Base-by-base conservation (phyloP, 2,113 vertebrate species). In the Sphaerodactylus townsendi region DNA sequence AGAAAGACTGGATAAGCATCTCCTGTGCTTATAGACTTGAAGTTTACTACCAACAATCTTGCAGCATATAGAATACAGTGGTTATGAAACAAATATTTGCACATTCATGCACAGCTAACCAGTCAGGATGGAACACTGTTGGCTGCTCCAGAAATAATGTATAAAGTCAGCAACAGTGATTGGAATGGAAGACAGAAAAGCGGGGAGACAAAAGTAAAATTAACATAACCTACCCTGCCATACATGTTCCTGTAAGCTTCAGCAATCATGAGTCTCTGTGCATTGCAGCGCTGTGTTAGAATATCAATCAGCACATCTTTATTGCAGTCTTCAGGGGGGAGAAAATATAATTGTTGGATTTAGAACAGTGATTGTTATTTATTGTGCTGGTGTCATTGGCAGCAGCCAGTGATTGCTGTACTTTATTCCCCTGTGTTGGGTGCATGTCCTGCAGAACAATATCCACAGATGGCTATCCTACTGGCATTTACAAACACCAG, bases 231-330 rank as follows among this genome's bases (percentile, higher is more conserved):
- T 96, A 97, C 97, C 95, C 90, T 92, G 87, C 95, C 78, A 0
- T 93, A 96, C 90, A 93, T 91, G 78, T 91, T 92, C 85, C 92
- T 93, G 88, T 96, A 97, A 0, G 95, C 95, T 79, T 95, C 93
- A 0, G 95, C 94, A 37, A 96, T 96, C 94, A 95, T 90, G 35
- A 93, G 89, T 80, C 96, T 85, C 86, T 97, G 96, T 2, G 95
- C 92, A 50, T 95, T 96, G 88, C 94, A 95, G 1, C 95, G 94
- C 56, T 96, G 95, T 0, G 96, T 96, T 59, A 97, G 93, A 82
- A 96, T 87, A 81, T 95, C 90, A 70, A 97, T 96, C 91, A 97
- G 66, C 84, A 95, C 59, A 35, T 97, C 95, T 88, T 96, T 97
- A 83, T 97, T 93, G 82, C 95, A 96, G 14, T 92, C 96, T 97